Evolutionary conservation across 2,113 vertebrate genomes (phyloP).

Genomic region (Notarius lentiginosus): DNA sequence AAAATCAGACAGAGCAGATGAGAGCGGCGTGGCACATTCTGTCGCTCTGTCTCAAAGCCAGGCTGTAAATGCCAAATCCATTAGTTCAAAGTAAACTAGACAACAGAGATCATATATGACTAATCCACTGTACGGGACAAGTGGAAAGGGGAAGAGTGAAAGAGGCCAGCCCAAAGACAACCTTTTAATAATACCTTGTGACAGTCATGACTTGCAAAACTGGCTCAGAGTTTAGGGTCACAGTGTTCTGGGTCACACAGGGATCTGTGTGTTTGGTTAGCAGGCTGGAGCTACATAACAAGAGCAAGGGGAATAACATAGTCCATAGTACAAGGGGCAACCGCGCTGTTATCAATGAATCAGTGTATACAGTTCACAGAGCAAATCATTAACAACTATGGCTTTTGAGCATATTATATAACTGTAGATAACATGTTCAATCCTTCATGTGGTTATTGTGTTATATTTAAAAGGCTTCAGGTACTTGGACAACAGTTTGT

Average conservation of each 20-base stretch:
- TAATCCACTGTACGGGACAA: conserved; percentile 37
- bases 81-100: conserved; percentile 45
- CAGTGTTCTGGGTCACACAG: background rate
- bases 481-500: conserved; percentile 39
- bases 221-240: background rate
- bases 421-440: conserved; percentile 19
- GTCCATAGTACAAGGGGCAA: conserved; percentile 49
- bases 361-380: conserved; percentile 41
- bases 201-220: conserved; percentile 4
- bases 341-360: conserved; percentile 39
- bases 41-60: conserved; percentile 30
- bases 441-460: background rate
- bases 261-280: background rate
- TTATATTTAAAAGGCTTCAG: conserved; percentile 5
- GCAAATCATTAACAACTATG: conserved; percentile 52
- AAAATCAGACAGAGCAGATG: conserved; percentile 39
- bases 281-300: background rate
- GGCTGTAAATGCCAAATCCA: conserved; percentile 42
- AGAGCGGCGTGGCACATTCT: conserved; percentile 41
- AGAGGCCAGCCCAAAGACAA: background rate
- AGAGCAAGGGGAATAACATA: background rate
- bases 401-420: conserved; percentile 7
- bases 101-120: conserved; percentile 36
- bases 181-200: conserved; percentile 29
- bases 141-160: conserved; percentile 20